phyloP scores from a whole-genome alignment of 2,888 invertebrate genomes.

The Lamproptera curius region DNA sequence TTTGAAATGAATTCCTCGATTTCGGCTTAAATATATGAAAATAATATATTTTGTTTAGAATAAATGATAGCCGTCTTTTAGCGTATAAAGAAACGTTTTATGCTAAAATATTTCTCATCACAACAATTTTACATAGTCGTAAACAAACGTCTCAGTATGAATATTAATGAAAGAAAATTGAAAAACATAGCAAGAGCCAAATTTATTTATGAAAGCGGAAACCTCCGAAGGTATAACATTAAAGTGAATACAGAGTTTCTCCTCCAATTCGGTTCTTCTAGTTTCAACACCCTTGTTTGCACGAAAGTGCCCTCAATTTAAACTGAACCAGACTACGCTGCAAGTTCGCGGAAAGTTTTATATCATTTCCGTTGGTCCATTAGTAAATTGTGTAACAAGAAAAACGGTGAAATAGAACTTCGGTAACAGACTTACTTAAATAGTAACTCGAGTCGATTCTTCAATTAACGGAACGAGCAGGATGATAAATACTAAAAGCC shows the following conservation, averaged over 20 bases:
- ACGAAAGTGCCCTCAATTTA: not conserved
- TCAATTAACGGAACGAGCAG: constrained; percentile 21
- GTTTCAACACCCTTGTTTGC: not conserved
- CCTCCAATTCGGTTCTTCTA: not conserved
- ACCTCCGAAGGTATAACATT: not conserved
- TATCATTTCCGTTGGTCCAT: not conserved
- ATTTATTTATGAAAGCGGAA: not conserved
- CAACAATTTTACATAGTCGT: no score
- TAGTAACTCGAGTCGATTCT: not conserved
- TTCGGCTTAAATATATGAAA: no score
- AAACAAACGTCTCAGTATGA: no score
- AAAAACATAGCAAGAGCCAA: not conserved
- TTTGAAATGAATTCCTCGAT: no score
- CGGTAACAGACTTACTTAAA: not conserved
- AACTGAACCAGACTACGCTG: not conserved
- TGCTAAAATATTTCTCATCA: no score
- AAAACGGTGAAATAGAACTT: not conserved
- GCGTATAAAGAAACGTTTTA: no score
- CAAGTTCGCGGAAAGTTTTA: not conserved
- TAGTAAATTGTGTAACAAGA: not conserved
- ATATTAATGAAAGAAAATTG: not conserved
- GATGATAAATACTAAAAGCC: constrained; percentile 40
- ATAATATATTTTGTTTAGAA: no score
- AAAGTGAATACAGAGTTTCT: not conserved
- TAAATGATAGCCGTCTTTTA: no score